Base-by-base conservation (phyloP, 2,888 invertebrate species). In the Eupithecia tripunctaria region DNA sequence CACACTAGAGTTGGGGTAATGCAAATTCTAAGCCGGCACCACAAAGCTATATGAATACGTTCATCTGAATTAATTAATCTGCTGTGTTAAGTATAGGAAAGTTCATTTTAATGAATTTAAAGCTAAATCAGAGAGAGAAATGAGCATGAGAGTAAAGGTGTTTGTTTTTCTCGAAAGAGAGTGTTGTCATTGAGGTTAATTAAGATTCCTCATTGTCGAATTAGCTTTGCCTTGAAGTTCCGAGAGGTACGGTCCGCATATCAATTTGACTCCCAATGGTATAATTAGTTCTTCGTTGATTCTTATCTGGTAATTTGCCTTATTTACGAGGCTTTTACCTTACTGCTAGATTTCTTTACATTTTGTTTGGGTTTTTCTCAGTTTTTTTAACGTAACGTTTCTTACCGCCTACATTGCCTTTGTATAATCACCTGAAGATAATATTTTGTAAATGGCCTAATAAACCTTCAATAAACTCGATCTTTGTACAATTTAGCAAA, bases 301-400 rank as follows among this genome's bases (percentile, higher is more conserved):
- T 64, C 64, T 32, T 38, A 41, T 41, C 38, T 65, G 36, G 56
- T 56, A 51, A 67, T 51, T 67, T 56, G 36, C n/a, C 21, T 56
- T 18, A 32, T 51, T 63, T 43, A 15, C 41, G 59, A 56, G 56
- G 18, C 43, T 64, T 72, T 56, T 21, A 60, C 18, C 38, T 64
- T 25, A 63, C 36, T 18, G 62, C 62, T 63, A n/a, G 10, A n/a
- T 63, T 63, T 63, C 36, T 56, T 5, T 56, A 56, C 56, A 21
- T 51, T 51, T 51, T 51, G 1, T 47, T 12, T n/a, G 2, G 0
- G 12, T 7, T 51, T 51, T 51, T 0, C 3, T 47, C 18, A 18
- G 7, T 18, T 47, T 47, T 7, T 41, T 41, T 41, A 15, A 15
- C n/a, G 15, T 41, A 4, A 43, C 18, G 18, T 43, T 18, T 43